Conservation (phyloP, 1,140 invertebrate genomes). For the Camponotus vicinus region DNA sequence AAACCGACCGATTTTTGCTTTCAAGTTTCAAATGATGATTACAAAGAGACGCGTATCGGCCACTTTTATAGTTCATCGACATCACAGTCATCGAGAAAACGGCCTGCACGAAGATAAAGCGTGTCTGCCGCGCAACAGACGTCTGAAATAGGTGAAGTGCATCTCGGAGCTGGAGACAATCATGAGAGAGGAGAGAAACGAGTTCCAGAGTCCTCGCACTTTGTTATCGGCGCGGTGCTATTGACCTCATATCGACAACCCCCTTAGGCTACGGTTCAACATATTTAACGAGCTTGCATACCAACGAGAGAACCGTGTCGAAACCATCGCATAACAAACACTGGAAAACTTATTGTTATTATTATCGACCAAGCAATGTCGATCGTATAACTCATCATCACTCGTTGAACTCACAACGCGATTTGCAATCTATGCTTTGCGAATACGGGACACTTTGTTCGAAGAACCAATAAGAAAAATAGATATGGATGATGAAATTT, state of each 20-base stretch:
- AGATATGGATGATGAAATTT: neutral
- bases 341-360: slow-evolving; percentile 49
- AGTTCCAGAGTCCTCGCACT: slow-evolving; percentile 51
- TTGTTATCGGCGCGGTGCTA: slow-evolving; percentile 69
- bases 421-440: slow-evolving; percentile 19
- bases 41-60: slow-evolving; percentile 20
- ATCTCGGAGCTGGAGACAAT: slow-evolving; percentile 42
- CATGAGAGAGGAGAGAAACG: slow-evolving; percentile 51
- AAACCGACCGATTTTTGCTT: slow-evolving; percentile 4
- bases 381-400: slow-evolving; percentile 50
- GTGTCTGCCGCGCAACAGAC: slow-evolving; percentile 30
- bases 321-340: slow-evolving; percentile 46
- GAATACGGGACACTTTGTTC: neutral
- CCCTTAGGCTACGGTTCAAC: slow-evolving; percentile 57
- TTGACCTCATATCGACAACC: slow-evolving; percentile 70
- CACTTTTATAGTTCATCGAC: slow-evolving; percentile 43
- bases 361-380: slow-evolving; percentile 34
- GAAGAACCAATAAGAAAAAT: slow-evolving; percentile 9
- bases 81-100: slow-evolving; percentile 15
- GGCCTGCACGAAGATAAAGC: slow-evolving; percentile 47
- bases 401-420: slow-evolving; percentile 21
- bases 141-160: slow-evolving; percentile 67
- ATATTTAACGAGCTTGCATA: slow-evolving; percentile 66
- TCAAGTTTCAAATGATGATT: slow-evolving; percentile 5
- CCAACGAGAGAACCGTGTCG: slow-evolving; percentile 51